Evolutionary conservation across 2,888 invertebrate species (phyloP).

Genomic region (Caenorhabditis sinica): DNA sequence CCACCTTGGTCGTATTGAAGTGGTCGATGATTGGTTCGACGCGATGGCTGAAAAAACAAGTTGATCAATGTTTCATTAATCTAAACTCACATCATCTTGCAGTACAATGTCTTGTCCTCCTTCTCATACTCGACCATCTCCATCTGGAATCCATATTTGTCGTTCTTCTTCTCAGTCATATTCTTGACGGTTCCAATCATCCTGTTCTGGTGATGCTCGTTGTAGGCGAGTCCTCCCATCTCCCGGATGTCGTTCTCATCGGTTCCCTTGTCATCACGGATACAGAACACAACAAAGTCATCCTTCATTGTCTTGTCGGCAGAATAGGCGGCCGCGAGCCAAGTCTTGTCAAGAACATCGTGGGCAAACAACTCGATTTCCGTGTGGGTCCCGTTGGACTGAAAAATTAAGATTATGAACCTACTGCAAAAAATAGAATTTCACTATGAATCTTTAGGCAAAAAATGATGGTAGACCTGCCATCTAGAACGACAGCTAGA

Average conservation of each 20-base stretch:
- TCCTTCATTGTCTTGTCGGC: slow-evolving; percentile 52
- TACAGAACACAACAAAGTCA: slow-evolving; percentile 62
- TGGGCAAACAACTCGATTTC: slow-evolving; percentile 58
- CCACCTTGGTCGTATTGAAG: slow-evolving; percentile 46
- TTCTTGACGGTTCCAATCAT: slow-evolving; percentile 40
- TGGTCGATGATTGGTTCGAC: slow-evolving; percentile 44
- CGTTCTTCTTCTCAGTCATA: slow-evolving; percentile 12
- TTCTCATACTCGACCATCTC: slow-evolving; percentile 38
- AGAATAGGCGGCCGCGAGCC: slow-evolving; percentile 53
- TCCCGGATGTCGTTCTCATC: background rate
- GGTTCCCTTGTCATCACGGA: slow-evolving; percentile 40
- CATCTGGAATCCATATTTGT: slow-evolving; percentile 36
- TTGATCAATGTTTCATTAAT: background rate
- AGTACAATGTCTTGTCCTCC: slow-evolving; percentile 45
- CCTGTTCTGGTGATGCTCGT: slow-evolving; percentile 38
- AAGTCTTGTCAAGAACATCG: slow-evolving; percentile 48
- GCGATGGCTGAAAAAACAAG: slow-evolving; percentile 30
- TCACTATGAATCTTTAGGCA: no score
- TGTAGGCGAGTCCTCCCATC: slow-evolving; percentile 48
- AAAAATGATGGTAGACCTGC: no score
- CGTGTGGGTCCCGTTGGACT: slow-evolving; percentile 60
- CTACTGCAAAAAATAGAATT: no score
- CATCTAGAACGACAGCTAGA: no score
- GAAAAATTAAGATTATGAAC: slow-evolving; percentile 3
- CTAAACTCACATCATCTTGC: slow-evolving; percentile 47